Percentiles rank a stretch among this genome's conserved stretches.
These are phyloP conservation scores for Caenorhabditis angaria DNA, from an alignment of 2,888 invertebrate genomes.

Conservation along the genomic window DNA sequence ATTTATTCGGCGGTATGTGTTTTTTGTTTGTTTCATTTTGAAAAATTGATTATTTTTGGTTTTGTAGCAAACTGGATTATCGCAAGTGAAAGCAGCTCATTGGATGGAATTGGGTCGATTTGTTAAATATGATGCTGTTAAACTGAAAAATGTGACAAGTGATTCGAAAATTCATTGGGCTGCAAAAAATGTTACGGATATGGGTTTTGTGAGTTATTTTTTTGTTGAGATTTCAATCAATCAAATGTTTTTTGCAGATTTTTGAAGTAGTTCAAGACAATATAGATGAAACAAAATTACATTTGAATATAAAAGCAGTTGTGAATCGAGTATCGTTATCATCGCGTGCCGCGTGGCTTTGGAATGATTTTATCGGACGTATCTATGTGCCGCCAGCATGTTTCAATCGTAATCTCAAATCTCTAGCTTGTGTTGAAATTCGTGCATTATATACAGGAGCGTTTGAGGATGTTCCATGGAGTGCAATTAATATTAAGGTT, in stretches of 20 bases:
- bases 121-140: conserved; percentile 33
- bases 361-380: conserved; percentile 65
- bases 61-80: conserved; percentile 30
- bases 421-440: conserved; percentile 43
- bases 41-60: background rate
- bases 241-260: background rate
- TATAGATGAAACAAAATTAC: background rate
- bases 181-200: conserved; percentile 22
- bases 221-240: background rate
- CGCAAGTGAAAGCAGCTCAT: conserved; percentile 13
- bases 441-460: conserved; percentile 47
- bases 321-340: conserved; percentile 54
- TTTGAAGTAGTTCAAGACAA: conserved; percentile 19
- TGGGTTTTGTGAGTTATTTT: conserved; percentile 25
- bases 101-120: conserved; percentile 51
- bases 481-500: conserved; percentile 31
- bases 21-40: background rate
- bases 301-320: conserved; percentile 33
- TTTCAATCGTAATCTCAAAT: conserved; percentile 23
- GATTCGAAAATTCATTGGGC: conserved; percentile 24
- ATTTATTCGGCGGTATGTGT: conserved; percentile 32
- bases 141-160: conserved; percentile 4
- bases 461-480: conserved; percentile 62
- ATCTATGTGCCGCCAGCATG: conserved; percentile 39
- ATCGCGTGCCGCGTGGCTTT: conserved; percentile 54